Evolutionary conservation across 1,140 invertebrate species (phyloP).

Genomic region (Atta colombica): DNA sequence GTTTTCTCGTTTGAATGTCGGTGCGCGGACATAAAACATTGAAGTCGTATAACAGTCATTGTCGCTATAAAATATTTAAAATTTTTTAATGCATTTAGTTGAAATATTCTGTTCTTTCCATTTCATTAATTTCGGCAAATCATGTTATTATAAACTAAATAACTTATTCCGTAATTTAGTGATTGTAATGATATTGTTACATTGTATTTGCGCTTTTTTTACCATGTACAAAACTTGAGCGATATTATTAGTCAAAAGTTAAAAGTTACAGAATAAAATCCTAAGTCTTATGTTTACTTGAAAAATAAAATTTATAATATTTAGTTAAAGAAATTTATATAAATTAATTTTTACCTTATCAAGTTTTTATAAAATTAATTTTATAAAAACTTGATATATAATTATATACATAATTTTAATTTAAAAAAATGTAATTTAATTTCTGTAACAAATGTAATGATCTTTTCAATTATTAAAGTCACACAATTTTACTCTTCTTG

Average conservation of each 20-base stretch:
- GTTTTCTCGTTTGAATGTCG: not conserved
- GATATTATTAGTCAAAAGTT: no score
- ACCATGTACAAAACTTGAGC: no score
- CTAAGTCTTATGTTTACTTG: not conserved
- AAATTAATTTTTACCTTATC: not conserved
- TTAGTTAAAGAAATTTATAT: not conserved
- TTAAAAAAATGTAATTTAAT: not conserved
- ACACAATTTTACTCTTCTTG: not conserved
- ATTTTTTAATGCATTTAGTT: not conserved
- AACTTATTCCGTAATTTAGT: no score
- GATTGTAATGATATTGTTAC: no score
- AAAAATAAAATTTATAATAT: not conserved
- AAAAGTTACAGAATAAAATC: no score
- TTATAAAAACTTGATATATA: no score
- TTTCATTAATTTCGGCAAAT: not conserved
- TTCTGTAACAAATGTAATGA: not conserved
- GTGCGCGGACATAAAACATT: not conserved
- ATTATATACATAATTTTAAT: not conserved
- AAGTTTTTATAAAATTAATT: conserved; percentile 10
- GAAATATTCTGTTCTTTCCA: not conserved
- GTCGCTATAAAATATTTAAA: not conserved
- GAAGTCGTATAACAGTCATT: not conserved
- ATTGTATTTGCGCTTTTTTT: no score
- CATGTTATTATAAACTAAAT: not conserved
- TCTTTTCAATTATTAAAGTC: conserved; percentile 1